phyloP scores from a whole-genome alignment of 2,888 invertebrate genomes.

The Alcis repandata region DNA sequence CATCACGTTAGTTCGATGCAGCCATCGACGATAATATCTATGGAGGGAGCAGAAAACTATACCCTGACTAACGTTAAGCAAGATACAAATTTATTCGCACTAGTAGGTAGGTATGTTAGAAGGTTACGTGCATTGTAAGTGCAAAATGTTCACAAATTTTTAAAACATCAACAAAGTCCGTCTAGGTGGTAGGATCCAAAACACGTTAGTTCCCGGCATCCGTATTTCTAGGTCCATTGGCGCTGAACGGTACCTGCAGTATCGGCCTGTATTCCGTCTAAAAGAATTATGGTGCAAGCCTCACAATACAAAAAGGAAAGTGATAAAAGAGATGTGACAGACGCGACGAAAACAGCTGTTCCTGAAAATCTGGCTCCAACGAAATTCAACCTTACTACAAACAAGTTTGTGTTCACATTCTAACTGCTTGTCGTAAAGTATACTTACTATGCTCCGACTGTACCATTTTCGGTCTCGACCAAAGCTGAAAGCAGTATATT shows the following conservation, averaged over 20 bases:
- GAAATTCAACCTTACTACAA: conserved; percentile 9
- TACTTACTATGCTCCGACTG: neutral
- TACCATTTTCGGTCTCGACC: conserved; percentile 29
- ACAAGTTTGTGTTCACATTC: conserved; percentile 4
- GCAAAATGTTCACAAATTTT: too few relatives aligned
- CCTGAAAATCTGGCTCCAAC: conserved; percentile 5
- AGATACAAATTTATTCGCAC: too few relatives aligned
- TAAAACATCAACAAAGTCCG: neutral
- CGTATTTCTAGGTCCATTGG: conserved; percentile 37
- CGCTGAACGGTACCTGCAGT: conserved; percentile 36
- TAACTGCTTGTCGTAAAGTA: neutral
- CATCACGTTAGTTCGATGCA: too few relatives aligned
- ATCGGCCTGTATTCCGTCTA: conserved; percentile 36
- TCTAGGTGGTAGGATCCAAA: conserved; percentile 1
- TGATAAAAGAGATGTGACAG: conserved; percentile 46
- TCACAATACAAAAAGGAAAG: conserved; percentile 47
- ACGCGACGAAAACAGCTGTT: conserved; percentile 31
- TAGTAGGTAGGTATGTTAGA: too few relatives aligned
- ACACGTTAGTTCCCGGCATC: conserved; percentile 15
- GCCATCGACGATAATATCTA: too few relatives aligned
- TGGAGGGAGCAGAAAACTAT: too few relatives aligned
- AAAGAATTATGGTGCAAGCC: conserved; percentile 42
- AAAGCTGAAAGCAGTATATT: conserved; percentile 39
- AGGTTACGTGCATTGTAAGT: too few relatives aligned
- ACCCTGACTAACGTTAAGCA: too few relatives aligned